Conservation (phyloP, 2,888 invertebrate genomes). For the Leptogaster cylindrica region DNA sequence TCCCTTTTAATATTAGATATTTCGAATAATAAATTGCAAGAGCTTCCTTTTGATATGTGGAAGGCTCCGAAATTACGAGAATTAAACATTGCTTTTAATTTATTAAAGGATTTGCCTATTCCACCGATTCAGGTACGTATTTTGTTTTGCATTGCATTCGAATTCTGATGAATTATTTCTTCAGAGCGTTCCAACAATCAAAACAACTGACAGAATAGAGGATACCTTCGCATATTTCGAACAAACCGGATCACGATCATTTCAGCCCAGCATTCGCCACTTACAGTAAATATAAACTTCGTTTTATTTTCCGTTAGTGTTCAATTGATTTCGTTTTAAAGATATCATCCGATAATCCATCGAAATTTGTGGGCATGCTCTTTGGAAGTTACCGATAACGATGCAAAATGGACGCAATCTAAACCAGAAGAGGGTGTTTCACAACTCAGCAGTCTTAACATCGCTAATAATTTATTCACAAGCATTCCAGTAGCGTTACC, state of each 20-base stretch:
- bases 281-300: no score
- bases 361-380: constrained; percentile 78
- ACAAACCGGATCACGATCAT: neutral
- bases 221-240: constrained; percentile 20
- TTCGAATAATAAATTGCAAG: constrained; percentile 90
- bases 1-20: constrained; percentile 82
- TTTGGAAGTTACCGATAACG: constrained; percentile 72
- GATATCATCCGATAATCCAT: constrained; percentile 68
- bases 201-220: constrained; percentile 10
- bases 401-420: constrained; percentile 66
- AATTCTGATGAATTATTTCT: neutral
- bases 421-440: constrained; percentile 67
- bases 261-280: neutral
- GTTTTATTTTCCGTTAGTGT: no score
- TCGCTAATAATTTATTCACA: constrained; percentile 90
- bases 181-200: neutral
- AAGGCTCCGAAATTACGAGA: constrained; percentile 83
- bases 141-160: neutral
- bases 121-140: constrained; percentile 55
- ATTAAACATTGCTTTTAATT: constrained; percentile 87
- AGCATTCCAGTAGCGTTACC: constrained; percentile 87
- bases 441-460: constrained; percentile 77
- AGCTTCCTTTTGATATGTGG: constrained; percentile 86
- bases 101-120: constrained; percentile 76
- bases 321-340: constrained; percentile 48